These are phyloP conservation scores for Cyanoderma ruficeps DNA, from an alignment of 2,113 vertebrate species.

Conservation along the genomic window DNA sequence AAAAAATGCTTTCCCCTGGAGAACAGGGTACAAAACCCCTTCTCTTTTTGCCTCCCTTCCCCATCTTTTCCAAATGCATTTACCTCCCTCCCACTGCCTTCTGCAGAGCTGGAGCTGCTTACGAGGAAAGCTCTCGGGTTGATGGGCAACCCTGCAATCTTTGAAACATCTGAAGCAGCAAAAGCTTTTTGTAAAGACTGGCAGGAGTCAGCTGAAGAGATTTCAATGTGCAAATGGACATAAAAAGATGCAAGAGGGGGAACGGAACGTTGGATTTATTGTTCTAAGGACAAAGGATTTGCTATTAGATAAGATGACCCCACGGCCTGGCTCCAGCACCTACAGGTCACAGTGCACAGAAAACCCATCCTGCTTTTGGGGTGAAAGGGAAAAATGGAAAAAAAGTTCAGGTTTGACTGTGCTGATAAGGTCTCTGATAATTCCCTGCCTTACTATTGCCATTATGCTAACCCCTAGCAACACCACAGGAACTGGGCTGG, in stretches of 20 bases:
- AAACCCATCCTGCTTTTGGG: neutral
- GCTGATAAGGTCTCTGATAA: constrained; percentile 18
- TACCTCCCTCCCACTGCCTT: constrained; percentile 25
- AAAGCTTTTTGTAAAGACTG: constrained; percentile 60
- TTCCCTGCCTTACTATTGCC: neutral
- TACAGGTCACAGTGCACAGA: constrained; percentile 23
- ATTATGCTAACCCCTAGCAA: constrained; percentile 28
- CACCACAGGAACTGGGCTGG: constrained; percentile 6
- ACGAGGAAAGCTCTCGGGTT: neutral
- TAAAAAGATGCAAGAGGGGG: constrained; percentile 48
- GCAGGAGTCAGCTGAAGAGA: constrained; percentile 50
- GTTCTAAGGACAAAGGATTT: constrained; percentile 45
- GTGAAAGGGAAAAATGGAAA: neutral
- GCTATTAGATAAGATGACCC: constrained; percentile 18
- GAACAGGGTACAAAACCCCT: constrained; percentile 18
- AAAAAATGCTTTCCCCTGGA: constrained; percentile 34
- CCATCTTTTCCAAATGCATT: neutral
- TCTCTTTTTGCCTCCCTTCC: neutral
- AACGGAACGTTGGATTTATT: neutral
- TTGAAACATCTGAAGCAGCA: constrained; percentile 52
- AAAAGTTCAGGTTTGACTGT: neutral
- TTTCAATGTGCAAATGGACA: constrained; percentile 69
- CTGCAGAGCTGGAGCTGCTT: constrained; percentile 12
- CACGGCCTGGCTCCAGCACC: neutral
- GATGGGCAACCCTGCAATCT: constrained; percentile 53